Base-by-base conservation (phyloP, 2,797 vertebrate species). In the Platalea minor region DNA sequence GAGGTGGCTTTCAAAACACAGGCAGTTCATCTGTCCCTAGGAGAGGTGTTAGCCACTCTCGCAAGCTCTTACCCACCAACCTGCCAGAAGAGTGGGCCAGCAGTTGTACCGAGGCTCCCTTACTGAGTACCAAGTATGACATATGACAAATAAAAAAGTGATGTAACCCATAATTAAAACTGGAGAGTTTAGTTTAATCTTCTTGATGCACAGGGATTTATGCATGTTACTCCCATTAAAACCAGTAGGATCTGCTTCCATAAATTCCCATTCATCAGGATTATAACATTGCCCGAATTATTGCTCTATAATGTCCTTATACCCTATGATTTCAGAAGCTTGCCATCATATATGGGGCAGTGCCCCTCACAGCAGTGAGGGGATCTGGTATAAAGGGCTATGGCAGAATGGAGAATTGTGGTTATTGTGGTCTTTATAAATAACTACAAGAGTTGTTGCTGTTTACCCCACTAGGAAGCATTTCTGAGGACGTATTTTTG, bases 231-330 rank as follows among this genome's bases (percentile, higher is more conserved):
- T 93, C 35, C 63, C 35, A 90, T 94, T 93, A 94, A 94, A 95
- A 92, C 25, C 69, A 72, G 84, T 73, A 91, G 88, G 86, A 93
- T 84, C 60, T 91, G 57, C 79, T 95, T 86, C 68, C 91, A 95
- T 93, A 96, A 96, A 97, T 96, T 95, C 53, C 91, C 84, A 75
- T 75, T 77, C 91, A 85, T 82, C 39, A 50, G 90, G 76, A 91
- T 76, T 86, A 95, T 54, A 96, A 88, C 51, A 94, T 80, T 89
- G 87, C 19, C 78, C 89, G 88, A 91, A 91, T 92, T 41, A 87
- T 53, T 94, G 77, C 70, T 80, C 67, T 95, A 46, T 65, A 67
- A 90, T 76, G 67, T 41, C 91, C 2, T 20, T 60, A 89, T 23
- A 89, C 45, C 51, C 82, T 63, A n/a, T 50, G 57, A 95, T 96